A percentile compares a stretch with the other conserved stretches of the same genome.
These are phyloP conservation scores for Pharmacophagus antenor DNA, from an alignment of 2,888 invertebrate species.

Conservation along the genomic window DNA sequence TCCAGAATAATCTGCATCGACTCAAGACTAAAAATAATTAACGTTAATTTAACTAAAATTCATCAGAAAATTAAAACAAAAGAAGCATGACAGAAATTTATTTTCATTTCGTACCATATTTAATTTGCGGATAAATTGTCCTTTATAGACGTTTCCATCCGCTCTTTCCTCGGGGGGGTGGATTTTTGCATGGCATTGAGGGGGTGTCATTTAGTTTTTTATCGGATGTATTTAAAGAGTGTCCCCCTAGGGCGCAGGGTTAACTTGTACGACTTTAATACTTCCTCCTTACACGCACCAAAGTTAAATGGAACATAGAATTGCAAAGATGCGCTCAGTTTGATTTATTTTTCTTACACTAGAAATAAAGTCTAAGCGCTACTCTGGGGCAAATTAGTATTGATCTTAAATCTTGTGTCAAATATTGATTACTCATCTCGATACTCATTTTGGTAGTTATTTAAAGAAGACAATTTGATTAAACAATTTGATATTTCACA, in stretches of 20 bases:
- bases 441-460: too few species aligned
- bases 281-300: conserved; percentile 67
- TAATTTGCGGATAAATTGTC: conserved; percentile 80
- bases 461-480: too few species aligned
- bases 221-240: conserved; percentile 76
- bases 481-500: too few species aligned
- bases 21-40: too few species aligned
- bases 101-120: conserved; percentile 66
- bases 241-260: conserved; percentile 58
- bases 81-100: conserved; percentile 39
- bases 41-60: too few species aligned
- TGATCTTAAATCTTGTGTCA: too few species aligned
- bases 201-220: conserved; percentile 76
- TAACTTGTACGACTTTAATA: conserved; percentile 73
- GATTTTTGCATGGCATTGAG: conserved; percentile 50
- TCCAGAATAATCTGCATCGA: too few species aligned
- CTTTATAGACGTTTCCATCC: conserved; percentile 70
- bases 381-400: too few species aligned
- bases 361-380: too few species aligned
- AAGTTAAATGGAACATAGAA: conserved; percentile 35
- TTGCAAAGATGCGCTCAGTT: conserved; percentile 33
- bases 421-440: too few species aligned
- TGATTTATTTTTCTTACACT: conserved; percentile 6
- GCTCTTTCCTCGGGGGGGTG: conserved; percentile 55
- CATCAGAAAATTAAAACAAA: background rate